Base-by-base conservation (phyloP, 2,888 invertebrate species). In the Pollenia griseotomentosa region DNA sequence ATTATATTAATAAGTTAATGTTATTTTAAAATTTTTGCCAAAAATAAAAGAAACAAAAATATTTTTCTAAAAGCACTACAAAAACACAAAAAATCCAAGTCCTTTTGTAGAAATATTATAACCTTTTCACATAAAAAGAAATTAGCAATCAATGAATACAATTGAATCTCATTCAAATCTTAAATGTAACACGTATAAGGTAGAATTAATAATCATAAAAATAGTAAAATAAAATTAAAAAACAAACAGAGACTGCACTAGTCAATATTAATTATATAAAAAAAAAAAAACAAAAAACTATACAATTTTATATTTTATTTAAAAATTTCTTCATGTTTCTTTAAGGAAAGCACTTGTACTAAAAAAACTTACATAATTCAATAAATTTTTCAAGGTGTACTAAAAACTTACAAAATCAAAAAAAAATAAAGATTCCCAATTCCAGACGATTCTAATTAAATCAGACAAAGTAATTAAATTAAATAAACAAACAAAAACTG, bases 241-340 rank as follows among this genome's bases (percentile, higher is more conserved):
- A 87, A 73, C 77, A 73, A 86, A 83, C 57, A 63, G 81, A 87
- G 84, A 84, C 87, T 84, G 83, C 84, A 87, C 84, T 84, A 87
- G 87, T 87, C 87, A 87, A 84, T 87, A 87, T 74, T 79, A 77
- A 55, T 70, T 33, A 65, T 46, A 46, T 9, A 23, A 53, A 48
- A 33, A 10, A 42, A 73, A 46, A 59, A 33, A n/a, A 59, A 59
- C 16, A 2, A 44, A 53, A 61, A 75, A 23, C 23, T 16, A 61
- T 23, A 84, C 44, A 40, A 46, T 59, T 81, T 71, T 55, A 59
- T 70, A 51, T 51, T 44, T 79, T 48, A 57, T 74, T 84, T 65
- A 65, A 57, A 75, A 42, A 71, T 19, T 65, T 48, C 57, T 48
- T 14, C 1, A 48, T 44, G 16, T 59, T 80, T 16, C 23, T 71